Conservation (phyloP, 2,797 vertebrate species). For the Oceanodroma leucorhoa region DNA sequence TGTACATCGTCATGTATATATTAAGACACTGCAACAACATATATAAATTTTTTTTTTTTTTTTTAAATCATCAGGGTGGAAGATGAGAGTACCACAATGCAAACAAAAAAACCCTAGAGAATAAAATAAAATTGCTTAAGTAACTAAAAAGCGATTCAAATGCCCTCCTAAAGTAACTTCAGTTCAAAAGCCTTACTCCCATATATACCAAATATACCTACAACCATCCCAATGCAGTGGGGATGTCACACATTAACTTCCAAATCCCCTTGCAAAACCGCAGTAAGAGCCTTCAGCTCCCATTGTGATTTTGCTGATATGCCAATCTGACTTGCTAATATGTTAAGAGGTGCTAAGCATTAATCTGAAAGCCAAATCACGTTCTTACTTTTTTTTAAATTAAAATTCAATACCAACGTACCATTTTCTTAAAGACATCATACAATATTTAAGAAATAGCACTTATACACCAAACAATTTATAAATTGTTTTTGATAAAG, state of each 20-base stretch:
- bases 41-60: too few species aligned
- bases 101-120: not conserved
- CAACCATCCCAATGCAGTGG: not conserved
- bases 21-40: not conserved
- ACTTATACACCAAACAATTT: not conserved
- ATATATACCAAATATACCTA: not conserved
- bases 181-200: not conserved
- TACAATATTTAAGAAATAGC: not conserved
- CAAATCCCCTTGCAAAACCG: not conserved
- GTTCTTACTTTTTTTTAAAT: not conserved
- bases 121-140: not conserved
- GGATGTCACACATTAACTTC: not conserved
- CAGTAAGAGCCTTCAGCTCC: not conserved
- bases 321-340: not conserved
- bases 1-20: fast-evolving
- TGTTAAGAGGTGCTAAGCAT: not conserved
- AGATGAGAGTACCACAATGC: not conserved
- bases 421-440: not conserved
- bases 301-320: not conserved
- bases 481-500: not conserved
- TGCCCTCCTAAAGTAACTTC: not conserved
- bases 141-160: not conserved
- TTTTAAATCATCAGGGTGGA: not conserved
- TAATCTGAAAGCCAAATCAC: not conserved
- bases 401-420: not conserved